Evolutionary conservation across 2,888 invertebrate genomes (phyloP), one percentile per base, ranked within the genome.

Genomic region (Corythucha ciliata): DNA sequence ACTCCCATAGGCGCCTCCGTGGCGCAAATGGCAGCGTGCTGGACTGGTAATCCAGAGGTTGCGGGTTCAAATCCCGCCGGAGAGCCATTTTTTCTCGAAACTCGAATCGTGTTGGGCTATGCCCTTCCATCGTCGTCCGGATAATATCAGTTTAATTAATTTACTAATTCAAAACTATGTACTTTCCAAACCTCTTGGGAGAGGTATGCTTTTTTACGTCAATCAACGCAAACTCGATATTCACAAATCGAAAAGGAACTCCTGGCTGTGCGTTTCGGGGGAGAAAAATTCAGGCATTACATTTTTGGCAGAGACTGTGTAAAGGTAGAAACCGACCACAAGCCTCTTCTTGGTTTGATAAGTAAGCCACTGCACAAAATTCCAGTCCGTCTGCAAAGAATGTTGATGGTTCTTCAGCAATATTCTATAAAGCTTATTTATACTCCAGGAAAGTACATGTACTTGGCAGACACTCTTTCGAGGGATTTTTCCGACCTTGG

Each of bases 181-280:
- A 50, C 49, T 8, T 54, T 54, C 39, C 34, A 44, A 8, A 54
- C 54, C 1, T 26, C 39, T 1, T 54, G 32, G 25, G 54, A 50
- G 1, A 18, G 49, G 37, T 63, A 59, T 54, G 57, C 60, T 53
- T 67, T 62, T 57, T 49, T 55, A 29, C 58, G 65, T 21, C 24
- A 65, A 26, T 63, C 66, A 3, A 67, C 61, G 24, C 64, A 67
- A 50, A 57, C 61, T 51, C 64, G 61, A 29, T 66, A 64, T 58
- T 59, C 66, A 3, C 66, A 69, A 60, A 66, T 69, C 5, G 66
- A 69, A 59, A 68, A 67, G 53, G 65, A 68, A 56, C 49, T 65
- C 3, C 56, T 68, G 41, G 61, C 37, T 55, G 61, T 48, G 3
- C 40, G 39, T 20, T 48, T 48, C 40, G 48, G 48, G 2, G 48